Percentiles rank a stretch among this genome's conserved stretches.
These are phyloP conservation scores for Acanthaster planci DNA, from an alignment of 35 echinoderm and acorn worm species.

Conservation along the genomic window DNA sequence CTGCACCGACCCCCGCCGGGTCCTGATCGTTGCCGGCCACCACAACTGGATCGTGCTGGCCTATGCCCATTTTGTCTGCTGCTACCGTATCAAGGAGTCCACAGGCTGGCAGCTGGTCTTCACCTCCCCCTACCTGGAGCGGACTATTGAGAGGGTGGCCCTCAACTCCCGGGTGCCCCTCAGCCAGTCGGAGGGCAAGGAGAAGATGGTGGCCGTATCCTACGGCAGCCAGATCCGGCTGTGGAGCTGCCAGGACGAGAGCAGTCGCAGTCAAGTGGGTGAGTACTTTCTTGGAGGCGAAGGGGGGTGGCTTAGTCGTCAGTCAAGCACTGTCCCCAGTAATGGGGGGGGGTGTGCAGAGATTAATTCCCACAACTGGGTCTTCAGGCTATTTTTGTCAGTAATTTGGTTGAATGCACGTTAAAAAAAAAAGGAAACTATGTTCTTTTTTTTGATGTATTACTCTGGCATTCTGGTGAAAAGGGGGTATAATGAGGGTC, in stretches of 20 bases:
- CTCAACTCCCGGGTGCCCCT: constrained; percentile 83
- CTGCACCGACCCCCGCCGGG: constrained; percentile 70
- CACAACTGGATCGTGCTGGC: constrained; percentile 96
- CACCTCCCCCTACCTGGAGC: constrained; percentile 79
- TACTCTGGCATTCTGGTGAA: too few relatives aligned
- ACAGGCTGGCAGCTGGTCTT: constrained; percentile 87
- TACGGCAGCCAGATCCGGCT: constrained; percentile 84
- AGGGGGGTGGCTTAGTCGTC: too few relatives aligned
- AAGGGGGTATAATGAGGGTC: too few relatives aligned
- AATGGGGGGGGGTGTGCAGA: too few relatives aligned
- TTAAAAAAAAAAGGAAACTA: too few relatives aligned
- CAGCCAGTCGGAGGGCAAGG: constrained; percentile 62
- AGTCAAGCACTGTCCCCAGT: too few relatives aligned
- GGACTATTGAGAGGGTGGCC: constrained; percentile 82
- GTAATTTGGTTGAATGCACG: too few relatives aligned
- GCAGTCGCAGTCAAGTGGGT: constrained; percentile 77
- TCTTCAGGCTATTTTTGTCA: too few relatives aligned
- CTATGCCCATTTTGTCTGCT: constrained; percentile 89
- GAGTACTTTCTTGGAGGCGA: too few relatives aligned
- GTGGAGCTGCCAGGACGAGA: constrained; percentile 88
- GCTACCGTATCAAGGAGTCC: constrained; percentile 97
- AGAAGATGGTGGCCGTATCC: constrained; percentile 97
- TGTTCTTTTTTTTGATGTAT: too few relatives aligned
- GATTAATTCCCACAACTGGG: too few relatives aligned
- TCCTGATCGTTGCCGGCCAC: constrained; percentile 75